Base-by-base conservation (phyloP, 2,797 vertebrate species). In the Loris lydekkerianus region DNA sequence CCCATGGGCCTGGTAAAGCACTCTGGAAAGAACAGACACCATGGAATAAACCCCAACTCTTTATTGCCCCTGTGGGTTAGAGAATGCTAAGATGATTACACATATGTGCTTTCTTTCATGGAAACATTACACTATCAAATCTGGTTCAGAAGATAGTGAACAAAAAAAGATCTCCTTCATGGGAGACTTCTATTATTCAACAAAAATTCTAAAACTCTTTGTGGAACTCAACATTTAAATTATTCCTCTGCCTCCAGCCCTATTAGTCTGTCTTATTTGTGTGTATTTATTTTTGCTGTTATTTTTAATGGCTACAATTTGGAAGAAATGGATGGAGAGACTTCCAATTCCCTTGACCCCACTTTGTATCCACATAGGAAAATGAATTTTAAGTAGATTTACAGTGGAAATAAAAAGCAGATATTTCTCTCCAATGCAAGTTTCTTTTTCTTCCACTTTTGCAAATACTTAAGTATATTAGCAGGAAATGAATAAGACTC, bases 391-490 rank as follows among this genome's bases (percentile, higher is more conserved):
- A 80, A 90, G 72, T 60, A 80, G 77, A 92, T 92, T 94, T 92
- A 67, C 17, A 90, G 34, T 49, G 61, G 43, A 89, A 84, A 53
- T 31, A 69, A 61, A 85, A 37, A 93, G 70, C 29, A 92, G 17
- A 70, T 69, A 53, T 80, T 92, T 89, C 31, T 76, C 27, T 87
- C 49, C 58, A 88, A 61, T 81, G 61, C 20, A 86, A 61, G 9
- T 11, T 90, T 88, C 31, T 7, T 82, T 73, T 60, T 23, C 10
- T 82, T 9, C 37, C 27, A 67, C 8, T 25, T 87, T 93, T 73
- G 31, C 11, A 93, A 93, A 89, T 7, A 27, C 63, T 93, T 95
- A 94, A 91, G 13, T 65, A 63, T 93, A 93, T 96, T 95, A 97
- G 86, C 31, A 80, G 27, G 34, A 40, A 86, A 31, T 87, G 58